These are phyloP conservation scores for Sceloporus tristichus DNA, from an alignment of 2,113 vertebrate species.

Conservation along the genomic window DNA sequence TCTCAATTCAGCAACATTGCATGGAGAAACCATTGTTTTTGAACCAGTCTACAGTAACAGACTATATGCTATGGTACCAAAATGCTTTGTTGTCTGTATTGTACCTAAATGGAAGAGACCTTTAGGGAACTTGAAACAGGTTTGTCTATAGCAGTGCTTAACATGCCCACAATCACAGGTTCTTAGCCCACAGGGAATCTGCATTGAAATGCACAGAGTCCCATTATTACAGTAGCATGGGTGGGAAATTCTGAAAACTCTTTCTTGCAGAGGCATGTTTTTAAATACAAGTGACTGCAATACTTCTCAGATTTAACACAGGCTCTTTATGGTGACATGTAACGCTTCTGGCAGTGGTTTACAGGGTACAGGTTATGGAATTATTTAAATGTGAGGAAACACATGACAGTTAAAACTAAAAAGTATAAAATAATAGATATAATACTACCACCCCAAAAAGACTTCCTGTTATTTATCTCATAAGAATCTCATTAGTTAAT, in stretches of 20 bases:
- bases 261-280: slow-evolving; percentile 22
- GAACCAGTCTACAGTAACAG: neutral
- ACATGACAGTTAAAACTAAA: neutral
- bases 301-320: neutral
- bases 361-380: slow-evolving; percentile 19
- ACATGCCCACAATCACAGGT: neutral
- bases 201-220: neutral
- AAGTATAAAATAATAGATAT: neutral
- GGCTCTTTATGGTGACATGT: neutral
- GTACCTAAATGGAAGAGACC: neutral
- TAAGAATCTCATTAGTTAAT: neutral
- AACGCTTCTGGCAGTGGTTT: slow-evolving; percentile 28
- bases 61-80: neutral
- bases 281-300: slow-evolving; percentile 17
- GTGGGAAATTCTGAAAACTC: slow-evolving; percentile 5
- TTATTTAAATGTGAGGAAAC: neutral
- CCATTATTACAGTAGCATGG: slow-evolving; percentile 6
- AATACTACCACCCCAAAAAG: neutral
- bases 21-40: neutral
- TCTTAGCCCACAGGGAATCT: neutral
- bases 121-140: neutral
- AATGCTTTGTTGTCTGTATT: neutral
- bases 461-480: neutral
- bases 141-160: neutral
- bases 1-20: neutral